Evolutionary conservation across 1,140 invertebrate genomes (phyloP), one percentile per base, ranked within the genome.

Genomic region (Trichonephila clavipes): DNA sequence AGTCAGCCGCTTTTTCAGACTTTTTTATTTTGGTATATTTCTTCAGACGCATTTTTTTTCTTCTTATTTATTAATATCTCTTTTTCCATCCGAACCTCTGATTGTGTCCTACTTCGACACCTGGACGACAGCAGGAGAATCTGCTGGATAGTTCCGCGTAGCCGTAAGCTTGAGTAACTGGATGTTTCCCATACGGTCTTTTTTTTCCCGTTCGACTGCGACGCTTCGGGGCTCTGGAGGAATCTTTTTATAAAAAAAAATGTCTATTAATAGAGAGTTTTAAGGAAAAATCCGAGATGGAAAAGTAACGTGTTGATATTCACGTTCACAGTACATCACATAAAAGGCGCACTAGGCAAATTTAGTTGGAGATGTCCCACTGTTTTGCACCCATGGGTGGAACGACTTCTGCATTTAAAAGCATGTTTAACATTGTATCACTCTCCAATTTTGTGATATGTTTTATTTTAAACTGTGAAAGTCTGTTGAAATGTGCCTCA

Each of bases 51-150:
- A 18, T 16, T 82, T 89, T 89, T n/a, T 58, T 5, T 51, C 16
- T 59, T 34, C 51, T 81, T 58, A 61, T 40, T 34, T 88, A 64
- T 40, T 64, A 40, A 64, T 81, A 81, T 90, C 82, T 72, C 14
- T 90, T 85, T 85, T 92, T 77, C 72, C 72, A 77, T 77, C 72
- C 72, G 81, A 92, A 92, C 69, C 81, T 64, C 62, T 85, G 81
- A 92, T 92, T 85, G 77, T 77, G 90, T 92, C 90, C 90, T 92
- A 92, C 81, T 92, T 92, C 40, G 90, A 92, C 90, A 92, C 90
- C 90, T 92, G 90, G 90, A 92, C 90, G 69, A 90, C 89, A 90
- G 24, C 28, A 77, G 28, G 34, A 40, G 24, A 34, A 34, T 62
- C 19, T 40, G 85, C 87, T 16, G 34, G 40, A 24, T 69, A 24